Evolutionary conservation across 2,113 vertebrate species (phyloP), one percentile per base, ranked within the genome.

Genomic region (Rhinoderma darwinii): DNA sequence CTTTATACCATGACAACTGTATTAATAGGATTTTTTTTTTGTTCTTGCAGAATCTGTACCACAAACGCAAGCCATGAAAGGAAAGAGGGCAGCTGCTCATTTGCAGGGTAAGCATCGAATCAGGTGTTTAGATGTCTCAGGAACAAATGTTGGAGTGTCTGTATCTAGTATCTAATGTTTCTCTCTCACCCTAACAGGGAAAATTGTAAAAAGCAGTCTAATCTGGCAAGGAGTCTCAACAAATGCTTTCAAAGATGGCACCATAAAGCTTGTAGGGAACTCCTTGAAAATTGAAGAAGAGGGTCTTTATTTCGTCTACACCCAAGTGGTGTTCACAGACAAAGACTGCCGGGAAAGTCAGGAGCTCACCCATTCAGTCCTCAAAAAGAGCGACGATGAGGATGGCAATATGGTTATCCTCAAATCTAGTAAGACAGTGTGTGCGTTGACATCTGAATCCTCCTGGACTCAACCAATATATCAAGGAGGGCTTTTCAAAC

Each of bases 291-390:
- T 94, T 4, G 89, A 91, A 0, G 37, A 82, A 0, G 25, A 86
- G 0, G 93, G 93, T 0, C 89, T 93, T 9, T 94, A 94, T 83
- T 92, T 94, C 17, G 74, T 94, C 83, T 94, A 94, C 89, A 92
- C 93, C 12, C 93, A 93, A 73, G 90, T 92, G 37, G 88, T 92
- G 78, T 94, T 92, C 89, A 90, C 81, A 8, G 90, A 90, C 8
- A 41, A 6, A 0, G 25, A 44, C 59, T 93, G 93, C 76, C 3
- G 4, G 11, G 4, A 76, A 15, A n/a, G 17, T 1, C 22, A 44
- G 39, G 76, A 90, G 5, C 91, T 94, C 66, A 92, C 81, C 5
- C 92, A 94, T 30, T 90, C 61, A 0, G 63, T 94, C 82, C 83
- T 35, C 25, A 86, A 86, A 32, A 15, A 70, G 0, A 83, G 91